Base-by-base conservation (phyloP, 1,140 invertebrate genomes). In the Radopholus similis region DNA sequence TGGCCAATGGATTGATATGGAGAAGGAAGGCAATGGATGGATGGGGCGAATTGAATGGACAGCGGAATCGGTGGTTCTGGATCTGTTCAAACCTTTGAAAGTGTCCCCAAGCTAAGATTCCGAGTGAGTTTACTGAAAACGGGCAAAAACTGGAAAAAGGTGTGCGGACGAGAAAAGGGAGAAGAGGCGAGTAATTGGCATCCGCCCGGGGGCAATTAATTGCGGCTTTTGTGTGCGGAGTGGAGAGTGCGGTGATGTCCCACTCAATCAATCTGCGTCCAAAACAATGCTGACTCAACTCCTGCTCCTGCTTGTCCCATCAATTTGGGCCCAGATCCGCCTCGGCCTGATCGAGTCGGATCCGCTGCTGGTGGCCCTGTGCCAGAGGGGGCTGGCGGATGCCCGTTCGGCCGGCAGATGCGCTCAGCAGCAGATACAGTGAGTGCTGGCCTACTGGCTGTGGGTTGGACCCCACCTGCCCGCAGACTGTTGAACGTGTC, bases 281-380 rank as follows among this genome's bases (percentile, higher is more conserved):
- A 6, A 18, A 5, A n/a, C 30, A 28, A 3, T 51, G 4, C 47
- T 51, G 47, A 21, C 30, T 15, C 47, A 51, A 23, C 47, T 62
- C 23, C 49, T n/a, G 26, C 26, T 23, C 47, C 32, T n/a, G 11
- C 49, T 34, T 2, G 3, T 42, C 2, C 9, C 30, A 38, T 44
- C 23, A 4, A 21, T 62, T 18, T 21, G 18, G 34, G 34, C 28
- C 30, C 18, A 42, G 49, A 49, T 62, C 49, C 40, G 47, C 34
- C 35, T 68, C 28, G 71, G 71, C 21, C 6, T 72, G 21, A 72
- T 72, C n/a, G 71, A 72, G 53, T 65, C 71, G 9, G 71, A 72
- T 8, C 34, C 13, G 0, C 35, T n/a, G 21, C 54, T 74, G 4
- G 42, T 72, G 30, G 28, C n/a, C 3, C 40, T 72, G 13, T 72